Conservation (phyloP, 2,113 vertebrate genomes). For the Vidua macroura region DNA sequence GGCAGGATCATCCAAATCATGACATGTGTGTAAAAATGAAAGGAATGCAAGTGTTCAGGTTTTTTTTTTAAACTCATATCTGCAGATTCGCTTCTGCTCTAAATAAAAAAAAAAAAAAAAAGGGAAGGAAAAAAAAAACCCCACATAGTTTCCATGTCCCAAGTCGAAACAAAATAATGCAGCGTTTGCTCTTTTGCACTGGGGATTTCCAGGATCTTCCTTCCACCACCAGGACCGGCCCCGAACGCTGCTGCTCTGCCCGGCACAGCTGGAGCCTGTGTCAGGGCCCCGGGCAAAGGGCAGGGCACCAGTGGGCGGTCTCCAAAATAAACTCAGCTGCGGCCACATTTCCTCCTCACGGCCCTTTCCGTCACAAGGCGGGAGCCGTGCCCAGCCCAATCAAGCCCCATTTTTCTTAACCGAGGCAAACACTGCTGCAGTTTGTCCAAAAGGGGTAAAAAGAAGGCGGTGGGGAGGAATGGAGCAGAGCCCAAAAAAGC, state of each 20-base stretch:
- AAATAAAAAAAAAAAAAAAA: not conserved
- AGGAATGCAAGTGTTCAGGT: not conserved
- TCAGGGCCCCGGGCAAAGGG: not conserved
- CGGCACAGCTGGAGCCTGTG: not conserved
- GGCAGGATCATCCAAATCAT: not conserved
- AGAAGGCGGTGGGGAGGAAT: not conserved
- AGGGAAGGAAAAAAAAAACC: not conserved
- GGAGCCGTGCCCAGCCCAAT: not conserved
- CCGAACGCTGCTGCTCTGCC: accelerated
- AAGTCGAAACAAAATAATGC: not conserved
- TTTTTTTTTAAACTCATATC: not conserved
- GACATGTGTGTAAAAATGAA: constrained; percentile 13
- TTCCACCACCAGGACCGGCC: accelerated
- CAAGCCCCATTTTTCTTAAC: not conserved
- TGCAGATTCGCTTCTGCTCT: not conserved
- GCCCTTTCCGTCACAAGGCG: not conserved
- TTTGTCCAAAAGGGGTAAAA: not conserved
- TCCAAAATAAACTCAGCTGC: not conserved
- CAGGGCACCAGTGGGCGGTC: not conserved
- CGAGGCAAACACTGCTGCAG: not conserved
- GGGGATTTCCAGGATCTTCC: constrained; percentile 8
- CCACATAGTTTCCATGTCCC: not conserved
- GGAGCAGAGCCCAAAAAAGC: not conserved
- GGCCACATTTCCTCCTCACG: not conserved
- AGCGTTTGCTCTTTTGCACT: not conserved